Percentiles rank a stretch among this genome's conserved stretches.
phyloP scores from a whole-genome alignment of 2,888 invertebrate genomes.

The Chrysolina americana region DNA sequence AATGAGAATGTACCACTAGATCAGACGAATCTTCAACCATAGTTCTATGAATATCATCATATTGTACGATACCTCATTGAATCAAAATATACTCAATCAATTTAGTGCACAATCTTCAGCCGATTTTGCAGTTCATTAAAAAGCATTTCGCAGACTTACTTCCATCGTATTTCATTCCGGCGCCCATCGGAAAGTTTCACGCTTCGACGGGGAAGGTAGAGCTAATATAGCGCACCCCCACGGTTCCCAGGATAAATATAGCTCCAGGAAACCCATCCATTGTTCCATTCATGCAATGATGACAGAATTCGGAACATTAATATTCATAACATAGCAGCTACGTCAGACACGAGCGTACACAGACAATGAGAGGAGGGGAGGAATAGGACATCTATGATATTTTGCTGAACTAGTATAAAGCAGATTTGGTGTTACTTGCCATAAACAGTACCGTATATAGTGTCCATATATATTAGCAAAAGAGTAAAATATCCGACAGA shows the following conservation, averaged over 20 bases:
- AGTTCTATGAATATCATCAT: too few species aligned
- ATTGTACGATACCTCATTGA: not conserved
- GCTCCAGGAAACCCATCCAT: slow-evolving; percentile 58
- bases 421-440: too few species aligned
- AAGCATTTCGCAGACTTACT: not conserved
- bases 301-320: slow-evolving; percentile 59
- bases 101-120: too few species aligned
- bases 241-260: slow-evolving; percentile 58
- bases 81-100: not conserved
- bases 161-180: slow-evolving; percentile 6
- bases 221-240: slow-evolving; percentile 58
- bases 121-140: not conserved
- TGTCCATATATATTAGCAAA: too few species aligned
- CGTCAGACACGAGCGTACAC: slow-evolving; percentile 31
- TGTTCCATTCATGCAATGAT: slow-evolving; percentile 57
- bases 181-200: slow-evolving; percentile 27
- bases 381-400: too few species aligned
- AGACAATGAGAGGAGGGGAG: not conserved
- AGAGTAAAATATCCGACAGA: too few species aligned
- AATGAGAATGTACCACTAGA: too few species aligned
- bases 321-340: slow-evolving; percentile 57
- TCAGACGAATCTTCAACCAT: too few species aligned
- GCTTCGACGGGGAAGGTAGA: slow-evolving; percentile 29
- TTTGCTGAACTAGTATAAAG: too few species aligned
- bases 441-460: too few species aligned